phyloP scores from a whole-genome alignment of 2,797 vertebrate genomes.

The Sebastes ruberrimus region DNA sequence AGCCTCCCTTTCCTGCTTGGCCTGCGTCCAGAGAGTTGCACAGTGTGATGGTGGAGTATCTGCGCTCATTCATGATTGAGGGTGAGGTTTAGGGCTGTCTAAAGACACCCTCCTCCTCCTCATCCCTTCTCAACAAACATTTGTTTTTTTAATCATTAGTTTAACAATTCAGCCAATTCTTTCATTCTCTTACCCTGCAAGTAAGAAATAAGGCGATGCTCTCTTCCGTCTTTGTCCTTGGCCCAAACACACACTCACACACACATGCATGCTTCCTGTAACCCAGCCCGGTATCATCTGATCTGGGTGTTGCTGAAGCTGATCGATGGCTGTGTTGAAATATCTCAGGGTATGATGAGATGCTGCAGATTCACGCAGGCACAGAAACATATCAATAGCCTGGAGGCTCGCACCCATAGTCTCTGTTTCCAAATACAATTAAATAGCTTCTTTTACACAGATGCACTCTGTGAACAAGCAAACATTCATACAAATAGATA shows the following conservation, averaged over 20 bases:
- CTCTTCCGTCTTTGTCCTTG: conserved; percentile 55
- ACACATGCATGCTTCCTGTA: conserved; percentile 78
- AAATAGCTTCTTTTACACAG: conserved; percentile 79
- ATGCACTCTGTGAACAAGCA: conserved; percentile 48
- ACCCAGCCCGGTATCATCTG: conserved; percentile 84
- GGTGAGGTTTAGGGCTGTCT: conserved; percentile 45
- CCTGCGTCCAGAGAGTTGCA: conserved; percentile 68
- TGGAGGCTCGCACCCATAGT: conserved; percentile 81
- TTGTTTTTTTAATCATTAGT: conserved; percentile 15
- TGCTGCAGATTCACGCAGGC: conserved; percentile 85
- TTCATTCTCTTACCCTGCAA: not conserved
- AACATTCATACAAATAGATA: conserved; percentile 45
- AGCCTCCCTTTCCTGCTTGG: conserved; percentile 71
- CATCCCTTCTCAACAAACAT: conserved; percentile 2
- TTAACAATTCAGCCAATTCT: not conserved
- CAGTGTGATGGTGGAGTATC: conserved; percentile 68
- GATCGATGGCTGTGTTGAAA: conserved; percentile 92
- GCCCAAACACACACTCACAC: conserved; percentile 33
- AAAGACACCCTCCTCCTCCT: not conserved
- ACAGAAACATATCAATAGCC: conserved; percentile 88
- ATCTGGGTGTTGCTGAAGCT: conserved; percentile 84
- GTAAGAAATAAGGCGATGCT: conserved; percentile 22
- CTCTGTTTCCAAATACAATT: conserved; percentile 91
- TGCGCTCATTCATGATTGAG: conserved; percentile 68
- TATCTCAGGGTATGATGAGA: conserved; percentile 88